These are phyloP conservation scores for Balearica regulorum DNA, from an alignment of 2,797 vertebrate genomes.

Conservation along the genomic window DNA sequence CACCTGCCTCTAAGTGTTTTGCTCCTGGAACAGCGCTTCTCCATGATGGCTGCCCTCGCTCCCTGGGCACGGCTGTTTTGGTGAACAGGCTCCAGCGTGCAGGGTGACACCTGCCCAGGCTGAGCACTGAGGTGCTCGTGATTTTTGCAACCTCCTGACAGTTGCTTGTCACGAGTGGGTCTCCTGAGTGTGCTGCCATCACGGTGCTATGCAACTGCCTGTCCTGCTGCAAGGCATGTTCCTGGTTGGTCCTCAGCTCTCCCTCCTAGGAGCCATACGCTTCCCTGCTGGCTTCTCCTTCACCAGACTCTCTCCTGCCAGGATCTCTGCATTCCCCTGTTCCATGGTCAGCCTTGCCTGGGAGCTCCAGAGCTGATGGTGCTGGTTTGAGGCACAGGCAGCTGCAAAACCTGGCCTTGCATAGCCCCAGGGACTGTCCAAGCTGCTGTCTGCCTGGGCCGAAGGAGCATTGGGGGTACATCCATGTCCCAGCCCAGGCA, in stretches of 20 bases:
- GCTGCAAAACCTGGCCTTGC: not conserved
- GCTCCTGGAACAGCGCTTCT: rapidly evolving
- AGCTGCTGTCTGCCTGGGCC: not conserved
- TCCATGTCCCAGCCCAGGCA: not conserved
- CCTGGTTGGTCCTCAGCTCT: not conserved
- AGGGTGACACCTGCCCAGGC: not conserved
- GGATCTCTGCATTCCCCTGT: not conserved
- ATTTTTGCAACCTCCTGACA: not conserved
- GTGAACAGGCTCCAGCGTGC: rapidly evolving
- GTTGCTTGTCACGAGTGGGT: not conserved
- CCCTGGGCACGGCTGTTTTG: rapidly evolving
- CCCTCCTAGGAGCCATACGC: not conserved
- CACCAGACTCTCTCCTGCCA: not conserved
- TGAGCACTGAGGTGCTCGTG: not conserved
- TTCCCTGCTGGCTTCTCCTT: not conserved
- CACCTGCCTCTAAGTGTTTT: not conserved
- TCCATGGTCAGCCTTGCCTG: not conserved
- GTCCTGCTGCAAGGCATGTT: not conserved
- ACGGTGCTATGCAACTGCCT: rapidly evolving
- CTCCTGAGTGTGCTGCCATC: not conserved
- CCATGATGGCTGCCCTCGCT: rapidly evolving
- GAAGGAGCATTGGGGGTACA: not conserved
- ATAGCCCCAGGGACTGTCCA: not conserved
- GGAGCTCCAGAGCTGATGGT: not conserved
- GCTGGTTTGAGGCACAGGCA: not conserved